Conservation (phyloP, 2,888 invertebrate species). For the Orthosia cruda region DNA sequence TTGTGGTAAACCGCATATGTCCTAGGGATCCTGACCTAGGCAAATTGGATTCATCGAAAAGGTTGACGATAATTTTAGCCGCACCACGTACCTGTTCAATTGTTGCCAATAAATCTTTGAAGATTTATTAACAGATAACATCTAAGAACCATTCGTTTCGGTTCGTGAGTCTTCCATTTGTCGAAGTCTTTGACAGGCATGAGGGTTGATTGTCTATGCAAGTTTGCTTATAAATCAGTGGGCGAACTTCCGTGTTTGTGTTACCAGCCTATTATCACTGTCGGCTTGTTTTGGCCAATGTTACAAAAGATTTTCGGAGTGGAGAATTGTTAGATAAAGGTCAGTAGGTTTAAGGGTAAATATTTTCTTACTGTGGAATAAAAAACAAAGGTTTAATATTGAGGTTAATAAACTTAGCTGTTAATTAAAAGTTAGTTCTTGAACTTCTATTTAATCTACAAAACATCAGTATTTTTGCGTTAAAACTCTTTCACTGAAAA, state of each 20-base stretch:
- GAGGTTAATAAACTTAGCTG: background rate
- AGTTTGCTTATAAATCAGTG: constrained; percentile 53
- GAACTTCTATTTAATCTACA: background rate
- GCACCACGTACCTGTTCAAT: background rate
- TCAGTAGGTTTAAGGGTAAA: background rate
- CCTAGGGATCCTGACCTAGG: background rate
- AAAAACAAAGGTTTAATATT: background rate
- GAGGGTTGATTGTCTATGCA: constrained; percentile 35
- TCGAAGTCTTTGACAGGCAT: constrained; percentile 15
- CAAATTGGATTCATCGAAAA: constrained; percentile 15
- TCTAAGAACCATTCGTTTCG: constrained; percentile 37
- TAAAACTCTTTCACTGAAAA: background rate
- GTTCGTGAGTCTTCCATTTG: constrained; percentile 20
- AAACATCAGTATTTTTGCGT: background rate
- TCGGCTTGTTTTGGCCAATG: constrained; percentile 25
- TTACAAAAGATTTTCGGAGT: constrained; percentile 20
- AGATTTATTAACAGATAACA: constrained; percentile 26
- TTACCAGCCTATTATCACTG: constrained; percentile 18
- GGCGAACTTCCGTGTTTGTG: constrained; percentile 32
- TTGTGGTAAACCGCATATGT: constrained; percentile 12
- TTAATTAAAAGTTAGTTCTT: background rate
- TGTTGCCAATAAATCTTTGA: constrained; percentile 13
- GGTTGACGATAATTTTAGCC: background rate
- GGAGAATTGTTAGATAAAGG: constrained; percentile 6
- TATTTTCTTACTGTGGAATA: background rate